A percentile compares a stretch with the other conserved stretches of the same genome.
These are phyloP conservation scores for Leucopternis melanops DNA, from an alignment of 2,113 vertebrate genomes.

Conservation along the genomic window DNA sequence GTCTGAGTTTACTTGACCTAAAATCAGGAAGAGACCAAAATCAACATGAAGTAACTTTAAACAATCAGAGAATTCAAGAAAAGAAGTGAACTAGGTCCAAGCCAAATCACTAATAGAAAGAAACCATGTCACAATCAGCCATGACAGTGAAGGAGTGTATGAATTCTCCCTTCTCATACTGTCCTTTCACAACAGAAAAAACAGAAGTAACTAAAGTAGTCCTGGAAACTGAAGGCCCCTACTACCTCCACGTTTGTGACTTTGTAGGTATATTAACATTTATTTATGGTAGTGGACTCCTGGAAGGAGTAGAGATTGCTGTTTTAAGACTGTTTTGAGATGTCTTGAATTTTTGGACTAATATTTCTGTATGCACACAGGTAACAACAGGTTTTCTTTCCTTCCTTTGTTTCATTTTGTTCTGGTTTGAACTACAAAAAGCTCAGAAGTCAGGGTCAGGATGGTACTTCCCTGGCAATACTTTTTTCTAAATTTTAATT, in stretches of 20 bases:
- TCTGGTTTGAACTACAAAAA: background rate
- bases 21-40: background rate
- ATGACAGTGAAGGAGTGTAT: background rate
- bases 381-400: background rate
- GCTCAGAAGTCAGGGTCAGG: background rate
- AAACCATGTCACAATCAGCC: background rate
- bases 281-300: background rate
- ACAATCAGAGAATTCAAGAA: background rate
- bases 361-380: background rate
- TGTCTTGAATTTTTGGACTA: background rate
- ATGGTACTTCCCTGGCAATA: background rate
- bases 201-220: background rate
- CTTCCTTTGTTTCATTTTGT: background rate
- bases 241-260: background rate
- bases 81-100: background rate
- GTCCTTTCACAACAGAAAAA: background rate
- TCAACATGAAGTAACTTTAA: background rate
- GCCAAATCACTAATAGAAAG: background rate
- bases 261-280: background rate
- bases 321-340: background rate
- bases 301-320: background rate
- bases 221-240: background rate
- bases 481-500: background rate
- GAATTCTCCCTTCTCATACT: background rate
- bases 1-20: background rate